Conservation (phyloP, 2,113 vertebrate genomes). For the Shinisaurus crocodilurus region DNA sequence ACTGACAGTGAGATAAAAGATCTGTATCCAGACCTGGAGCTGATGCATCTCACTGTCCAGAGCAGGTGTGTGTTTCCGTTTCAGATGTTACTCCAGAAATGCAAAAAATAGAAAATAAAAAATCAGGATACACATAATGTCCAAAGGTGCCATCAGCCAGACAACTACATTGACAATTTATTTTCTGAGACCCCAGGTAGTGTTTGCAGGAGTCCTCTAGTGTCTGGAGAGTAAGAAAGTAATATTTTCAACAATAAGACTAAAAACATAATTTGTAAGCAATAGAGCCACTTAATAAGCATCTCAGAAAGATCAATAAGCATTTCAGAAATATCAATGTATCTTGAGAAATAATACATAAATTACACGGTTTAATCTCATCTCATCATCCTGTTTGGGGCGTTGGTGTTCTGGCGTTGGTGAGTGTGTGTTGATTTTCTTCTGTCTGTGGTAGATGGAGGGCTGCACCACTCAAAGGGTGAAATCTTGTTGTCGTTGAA, state of each 20-base stretch:
- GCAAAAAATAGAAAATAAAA: neutral
- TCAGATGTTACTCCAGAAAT: neutral
- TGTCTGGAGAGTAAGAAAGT: slow-evolving; percentile 15
- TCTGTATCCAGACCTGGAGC: neutral
- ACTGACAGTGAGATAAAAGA: neutral
- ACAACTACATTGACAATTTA: slow-evolving; percentile 20
- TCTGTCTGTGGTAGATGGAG: neutral
- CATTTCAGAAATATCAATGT: slow-evolving; percentile 35
- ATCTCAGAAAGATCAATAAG: slow-evolving; percentile 30
- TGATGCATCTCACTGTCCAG: neutral
- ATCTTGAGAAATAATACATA: slow-evolving; percentile 46
- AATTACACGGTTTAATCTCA: slow-evolving; percentile 19
- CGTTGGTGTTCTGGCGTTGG: slow-evolving; percentile 19
- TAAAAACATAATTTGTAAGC: slow-evolving; percentile 46
- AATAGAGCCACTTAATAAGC: slow-evolving; percentile 30
- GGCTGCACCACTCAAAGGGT: neutral
- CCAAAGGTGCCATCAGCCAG: slow-evolving; percentile 11
- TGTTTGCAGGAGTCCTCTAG: slow-evolving; percentile 17
- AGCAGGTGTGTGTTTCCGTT: neutral
- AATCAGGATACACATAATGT: neutral
- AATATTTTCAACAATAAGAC: slow-evolving; percentile 30
- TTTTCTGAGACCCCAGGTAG: slow-evolving; percentile 3
- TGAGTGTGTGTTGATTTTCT: slow-evolving; percentile 1
- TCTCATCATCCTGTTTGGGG: neutral
- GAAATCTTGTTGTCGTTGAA: neutral